phyloP scores from a whole-genome alignment of 2,113 vertebrate genomes.

The Oxyura jamaicensis region DNA sequence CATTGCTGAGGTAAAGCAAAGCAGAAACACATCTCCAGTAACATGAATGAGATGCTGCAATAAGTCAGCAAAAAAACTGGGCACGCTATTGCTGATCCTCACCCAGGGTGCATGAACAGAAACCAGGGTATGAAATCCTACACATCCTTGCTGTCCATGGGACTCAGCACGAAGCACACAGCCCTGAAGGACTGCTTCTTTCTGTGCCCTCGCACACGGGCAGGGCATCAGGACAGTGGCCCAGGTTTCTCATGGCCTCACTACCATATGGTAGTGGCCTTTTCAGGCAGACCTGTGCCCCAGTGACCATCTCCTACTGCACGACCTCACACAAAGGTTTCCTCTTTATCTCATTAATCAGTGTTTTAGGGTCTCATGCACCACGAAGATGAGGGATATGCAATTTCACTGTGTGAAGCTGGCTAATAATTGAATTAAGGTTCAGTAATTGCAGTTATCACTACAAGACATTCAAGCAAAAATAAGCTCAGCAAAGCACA shows the following conservation, averaged over 20 bases:
- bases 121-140: neutral
- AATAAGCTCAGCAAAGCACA: slow-evolving; percentile 47
- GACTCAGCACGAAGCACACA: neutral
- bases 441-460: slow-evolving; percentile 56
- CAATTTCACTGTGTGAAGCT: slow-evolving; percentile 18
- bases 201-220: neutral
- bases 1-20: neutral
- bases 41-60: neutral
- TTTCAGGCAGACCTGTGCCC: neutral
- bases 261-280: neutral
- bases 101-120: neutral
- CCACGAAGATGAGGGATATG: slow-evolving; percentile 1
- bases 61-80: neutral
- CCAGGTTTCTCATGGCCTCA: neutral
- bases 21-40: neutral
- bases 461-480: slow-evolving; percentile 37
- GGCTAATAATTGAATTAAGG: slow-evolving; percentile 63
- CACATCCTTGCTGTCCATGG: neutral
- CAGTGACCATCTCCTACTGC: neutral
- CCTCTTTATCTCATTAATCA: slow-evolving; percentile 12
- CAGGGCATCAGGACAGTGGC: neutral
- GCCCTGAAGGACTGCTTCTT: neutral
- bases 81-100: neutral
- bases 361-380: neutral
- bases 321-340: neutral